Base-by-base conservation (phyloP, 2,113 vertebrate species). In the Pyrgilauda ruficollis region DNA sequence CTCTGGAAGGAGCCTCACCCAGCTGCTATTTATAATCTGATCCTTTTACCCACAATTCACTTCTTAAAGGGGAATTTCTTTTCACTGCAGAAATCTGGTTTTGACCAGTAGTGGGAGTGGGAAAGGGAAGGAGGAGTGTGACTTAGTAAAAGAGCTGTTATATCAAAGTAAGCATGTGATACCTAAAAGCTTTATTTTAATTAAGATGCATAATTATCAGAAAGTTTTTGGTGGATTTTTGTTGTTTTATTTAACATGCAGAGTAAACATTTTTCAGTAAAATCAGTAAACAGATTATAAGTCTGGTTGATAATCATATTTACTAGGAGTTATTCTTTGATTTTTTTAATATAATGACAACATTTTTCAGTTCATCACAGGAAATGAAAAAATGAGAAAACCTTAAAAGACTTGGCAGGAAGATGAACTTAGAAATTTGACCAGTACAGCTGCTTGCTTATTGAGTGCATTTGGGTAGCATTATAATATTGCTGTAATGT, bases 11-110 rank as follows among this genome's bases (percentile, higher is more conserved):
- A 78, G 53, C 80, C 81, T 86, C 77, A 66, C 86, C 83, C 94
- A 96, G 95, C 80, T 94, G 88, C 91, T 96, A 85, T 96, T 95
- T 93, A 94, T 96, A 95, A 87, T 76, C 82, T 77, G 79, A 75
- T 73, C 50, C 55, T 66, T 80, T 90, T 94, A 93, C 95, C 93
- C 91, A 94, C 82, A 94, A 91, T 78, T 91, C 91, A 70, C 72
- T 87, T 93, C 79, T 93, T 85, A 95, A 95, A 94, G 93, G 79
- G 67, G 43, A 96, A 77, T 94, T 95, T 82, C 87, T 85, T 89
- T 67, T 58, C 53, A 41, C 37, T 94, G 46, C 43, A 84, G 78
- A 53, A 85, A 79, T 46, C 68, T 94, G 74, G 2, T 80, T 89
- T 87, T 77, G 55, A 39, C 83, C 72, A 80, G 92, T 35, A 87